Base-by-base conservation (phyloP, 2,888 invertebrate species). In the Timema podura region DNA sequence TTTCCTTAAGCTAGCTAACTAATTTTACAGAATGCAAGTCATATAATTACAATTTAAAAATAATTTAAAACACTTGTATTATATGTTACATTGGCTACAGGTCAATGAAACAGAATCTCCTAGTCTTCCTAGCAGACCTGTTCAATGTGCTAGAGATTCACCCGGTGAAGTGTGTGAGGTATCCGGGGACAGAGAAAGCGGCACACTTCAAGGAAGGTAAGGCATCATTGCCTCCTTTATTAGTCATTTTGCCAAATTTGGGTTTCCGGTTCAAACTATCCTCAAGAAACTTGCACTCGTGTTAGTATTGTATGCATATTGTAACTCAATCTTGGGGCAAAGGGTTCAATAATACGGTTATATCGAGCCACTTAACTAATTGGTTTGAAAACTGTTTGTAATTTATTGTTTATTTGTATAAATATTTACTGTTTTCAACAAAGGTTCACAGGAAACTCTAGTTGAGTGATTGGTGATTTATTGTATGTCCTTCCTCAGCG, bases 81-180 rank as follows among this genome's bases (percentile, higher is more conserved):
- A 48, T 54, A 16, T 57, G 68, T 49, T 68, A 68, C 73, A 72
- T 73, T 72, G 71, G 76, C 85, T 87, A 57, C 84, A 94, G 93
- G 78, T 91, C 95, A 75, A 93, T 96, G 92, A 91, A 91, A 72
- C 91, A 92, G 80, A 96, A 96, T 83, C 84, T 97, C 80, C 87
- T 95, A 77, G 93, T 93, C 71, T 91, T 97, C 84, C 85, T 97
- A 76, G 95, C 96, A 71, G 97, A 98, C 82, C 87, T 98, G 78
- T 97, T 96, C 83, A 95, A 94, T 82, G 87, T 93, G 78, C 86
- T 96, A 80, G 97, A 97, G 85, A 93, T 97, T 74, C 93, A 95
- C 82, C 95, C 95, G 30, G 92, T 91, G 57, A 91, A 92, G 80
- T 92, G 92, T 79, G 94, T 95, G 74, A 89, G 91, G 78, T 89